A percentile compares a stretch with the other conserved stretches of the same genome.
These are phyloP conservation scores for Marasmarcha lunaedactyla DNA, from an alignment of 2,888 invertebrate genomes.

Conservation along the genomic window DNA sequence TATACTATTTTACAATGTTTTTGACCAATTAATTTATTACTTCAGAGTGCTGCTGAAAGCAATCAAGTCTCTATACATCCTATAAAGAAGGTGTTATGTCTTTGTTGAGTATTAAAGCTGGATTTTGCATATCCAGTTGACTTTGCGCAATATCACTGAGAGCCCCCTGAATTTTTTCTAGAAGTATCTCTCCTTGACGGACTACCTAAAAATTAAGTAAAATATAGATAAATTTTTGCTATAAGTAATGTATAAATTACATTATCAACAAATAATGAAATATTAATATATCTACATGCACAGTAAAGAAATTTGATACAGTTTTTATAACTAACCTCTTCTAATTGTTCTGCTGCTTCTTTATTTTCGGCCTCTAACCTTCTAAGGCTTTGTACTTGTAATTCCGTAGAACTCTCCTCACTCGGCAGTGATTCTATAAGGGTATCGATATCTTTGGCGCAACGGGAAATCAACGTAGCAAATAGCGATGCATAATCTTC, in stretches of 20 bases:
- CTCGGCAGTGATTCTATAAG: constrained; percentile 95
- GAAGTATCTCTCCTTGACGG: constrained; percentile 84
- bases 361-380: constrained; percentile 92
- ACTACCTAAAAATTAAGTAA: constrained; percentile 71
- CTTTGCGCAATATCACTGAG: constrained; percentile 93
- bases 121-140: constrained; percentile 89
- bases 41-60: too few species aligned
- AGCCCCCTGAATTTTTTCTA: constrained; percentile 91
- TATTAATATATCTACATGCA: too few species aligned
- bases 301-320: too few species aligned
- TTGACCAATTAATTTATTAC: too few species aligned
- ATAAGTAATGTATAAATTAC: not conserved
- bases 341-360: constrained; percentile 88
- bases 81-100: constrained; percentile 55
- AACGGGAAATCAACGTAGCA: constrained; percentile 93
- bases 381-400: constrained; percentile 86
- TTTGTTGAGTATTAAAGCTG: constrained; percentile 57
- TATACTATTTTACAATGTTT: too few species aligned
- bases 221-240: not conserved
- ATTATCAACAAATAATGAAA: not conserved
- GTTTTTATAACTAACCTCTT: constrained; percentile 75
- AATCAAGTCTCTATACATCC: too few species aligned
- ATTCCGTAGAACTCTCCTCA: constrained; percentile 94
- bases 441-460: constrained; percentile 97
- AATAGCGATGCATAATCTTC: constrained; percentile 94